A percentile compares a stretch with the other conserved stretches of the same genome.
Evolutionary conservation across 2,797 vertebrate genomes (phyloP).

Genomic region (Pangasius macronema): DNA sequence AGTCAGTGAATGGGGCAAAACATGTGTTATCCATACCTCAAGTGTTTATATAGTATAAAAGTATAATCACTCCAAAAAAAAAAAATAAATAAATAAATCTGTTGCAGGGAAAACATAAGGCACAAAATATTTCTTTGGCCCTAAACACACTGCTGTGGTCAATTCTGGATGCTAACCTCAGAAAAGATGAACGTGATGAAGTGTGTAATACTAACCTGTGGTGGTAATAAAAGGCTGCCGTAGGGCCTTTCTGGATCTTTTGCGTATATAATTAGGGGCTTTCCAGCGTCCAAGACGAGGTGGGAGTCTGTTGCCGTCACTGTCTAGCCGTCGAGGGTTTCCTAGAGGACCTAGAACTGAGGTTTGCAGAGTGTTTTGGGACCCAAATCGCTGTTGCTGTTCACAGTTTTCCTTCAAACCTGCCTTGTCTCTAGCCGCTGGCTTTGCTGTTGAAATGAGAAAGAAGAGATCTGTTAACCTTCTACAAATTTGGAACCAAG

Average conservation of each 20-base stretch:
- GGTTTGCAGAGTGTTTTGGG: slow-evolving; percentile 44
- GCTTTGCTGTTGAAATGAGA: slow-evolving; percentile 56
- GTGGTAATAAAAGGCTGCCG: not conserved
- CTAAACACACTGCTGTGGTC: not conserved
- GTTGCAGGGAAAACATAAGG: not conserved
- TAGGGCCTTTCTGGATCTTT: not conserved
- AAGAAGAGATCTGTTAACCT: not conserved
- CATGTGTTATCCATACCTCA: not conserved
- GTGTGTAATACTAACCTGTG: slow-evolving; percentile 31
- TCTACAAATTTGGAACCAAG: not conserved
- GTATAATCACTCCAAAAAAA: not conserved
- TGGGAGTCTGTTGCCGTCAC: slow-evolving; percentile 40
- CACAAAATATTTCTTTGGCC: not conserved
- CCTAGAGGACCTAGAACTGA: slow-evolving; percentile 27
- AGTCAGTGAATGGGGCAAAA: not conserved
- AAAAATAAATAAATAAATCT: fast-evolving
- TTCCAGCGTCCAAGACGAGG: slow-evolving; percentile 34
- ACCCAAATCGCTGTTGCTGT: slow-evolving; percentile 53
- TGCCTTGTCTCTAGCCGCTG: slow-evolving; percentile 42
- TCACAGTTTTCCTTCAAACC: slow-evolving; percentile 58
- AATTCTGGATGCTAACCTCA: not conserved
- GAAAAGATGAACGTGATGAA: not conserved
- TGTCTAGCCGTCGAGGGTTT: slow-evolving; percentile 22
- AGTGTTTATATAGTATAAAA: not conserved
- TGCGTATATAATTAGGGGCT: slow-evolving; percentile 10